Conservation (phyloP, 2,113 vertebrate species). For the Siniperca knerii region DNA sequence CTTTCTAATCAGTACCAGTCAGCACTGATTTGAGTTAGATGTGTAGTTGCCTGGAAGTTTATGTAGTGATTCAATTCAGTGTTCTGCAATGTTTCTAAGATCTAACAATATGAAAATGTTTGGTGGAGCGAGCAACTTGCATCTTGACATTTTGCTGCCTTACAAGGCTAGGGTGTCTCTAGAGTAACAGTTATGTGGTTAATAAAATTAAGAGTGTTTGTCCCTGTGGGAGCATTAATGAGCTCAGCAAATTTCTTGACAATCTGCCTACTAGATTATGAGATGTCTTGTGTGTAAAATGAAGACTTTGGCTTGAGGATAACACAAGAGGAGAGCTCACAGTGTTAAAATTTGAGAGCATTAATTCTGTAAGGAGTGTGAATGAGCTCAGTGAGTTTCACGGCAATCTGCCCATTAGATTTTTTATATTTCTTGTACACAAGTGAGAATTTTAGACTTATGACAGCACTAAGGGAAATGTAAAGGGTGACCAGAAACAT, state of each 20-base stretch:
- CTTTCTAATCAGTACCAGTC: constrained; percentile 45
- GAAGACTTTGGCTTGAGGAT: too few species aligned
- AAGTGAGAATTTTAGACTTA: not conserved
- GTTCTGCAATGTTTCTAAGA: not conserved
- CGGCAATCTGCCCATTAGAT: constrained; percentile 1
- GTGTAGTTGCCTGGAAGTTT: not conserved
- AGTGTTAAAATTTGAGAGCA: too few species aligned
- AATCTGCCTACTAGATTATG: too few species aligned
- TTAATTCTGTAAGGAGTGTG: too few species aligned
- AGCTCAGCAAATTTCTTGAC: too few species aligned
- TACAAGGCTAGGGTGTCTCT: not conserved
- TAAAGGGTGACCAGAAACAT: not conserved
- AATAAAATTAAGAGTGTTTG: not conserved
- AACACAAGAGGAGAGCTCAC: too few species aligned
- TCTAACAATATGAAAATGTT: not conserved
- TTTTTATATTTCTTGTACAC: constrained; percentile 5
- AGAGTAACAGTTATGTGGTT: not conserved
- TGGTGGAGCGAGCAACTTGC: too few species aligned
- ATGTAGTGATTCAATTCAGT: not conserved
- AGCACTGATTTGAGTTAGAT: constrained; percentile 26
- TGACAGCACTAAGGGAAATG: constrained; percentile 11
- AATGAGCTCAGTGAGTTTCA: too few species aligned
- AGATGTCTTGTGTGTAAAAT: too few species aligned
- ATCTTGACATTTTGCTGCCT: not conserved
- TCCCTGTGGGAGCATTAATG: not conserved